phyloP scores from a whole-genome alignment of 2,113 vertebrate genomes.

The Paramisgurnus dabryanus region DNA sequence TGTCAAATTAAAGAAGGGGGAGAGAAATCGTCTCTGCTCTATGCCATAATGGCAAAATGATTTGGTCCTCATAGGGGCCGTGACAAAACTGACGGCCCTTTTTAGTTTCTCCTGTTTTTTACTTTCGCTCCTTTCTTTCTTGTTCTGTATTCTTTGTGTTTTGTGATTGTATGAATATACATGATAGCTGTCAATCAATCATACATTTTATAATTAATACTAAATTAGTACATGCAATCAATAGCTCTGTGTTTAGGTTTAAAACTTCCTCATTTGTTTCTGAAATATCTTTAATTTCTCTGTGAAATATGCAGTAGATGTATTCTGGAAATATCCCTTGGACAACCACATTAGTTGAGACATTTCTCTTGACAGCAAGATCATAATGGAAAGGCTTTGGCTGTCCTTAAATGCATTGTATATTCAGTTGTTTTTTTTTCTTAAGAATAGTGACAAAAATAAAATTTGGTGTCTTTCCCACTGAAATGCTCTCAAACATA shows the following conservation, averaged over 20 bases:
- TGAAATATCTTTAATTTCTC: neutral
- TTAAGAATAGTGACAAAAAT: neutral
- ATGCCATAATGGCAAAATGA: conserved; percentile 35
- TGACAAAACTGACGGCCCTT: conserved; percentile 23
- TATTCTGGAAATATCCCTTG: neutral
- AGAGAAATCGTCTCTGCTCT: conserved; percentile 33
- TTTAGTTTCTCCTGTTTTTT: neutral
- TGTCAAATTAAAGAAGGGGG: conserved; percentile 51
- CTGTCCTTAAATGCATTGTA: neutral
- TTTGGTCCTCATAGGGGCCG: conserved; percentile 28
- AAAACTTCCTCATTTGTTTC: too few relatives aligned
- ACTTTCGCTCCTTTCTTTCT: neutral
- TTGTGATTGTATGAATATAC: neutral
- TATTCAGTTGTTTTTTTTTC: neutral
- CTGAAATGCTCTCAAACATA: neutral
- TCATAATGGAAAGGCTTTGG: neutral
- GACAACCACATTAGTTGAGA: neutral
- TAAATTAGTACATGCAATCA: too few relatives aligned
- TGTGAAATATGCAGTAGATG: neutral
- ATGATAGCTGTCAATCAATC: too few relatives aligned
- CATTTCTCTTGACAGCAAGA: conserved; percentile 5
- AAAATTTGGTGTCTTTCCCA: neutral
- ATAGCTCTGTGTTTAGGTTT: too few relatives aligned
- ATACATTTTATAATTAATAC: too few relatives aligned
- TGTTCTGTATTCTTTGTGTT: neutral